These are phyloP conservation scores for Batillaria attramentaria DNA, from an alignment of 1,140 invertebrate genomes.

Conservation along the genomic window DNA sequence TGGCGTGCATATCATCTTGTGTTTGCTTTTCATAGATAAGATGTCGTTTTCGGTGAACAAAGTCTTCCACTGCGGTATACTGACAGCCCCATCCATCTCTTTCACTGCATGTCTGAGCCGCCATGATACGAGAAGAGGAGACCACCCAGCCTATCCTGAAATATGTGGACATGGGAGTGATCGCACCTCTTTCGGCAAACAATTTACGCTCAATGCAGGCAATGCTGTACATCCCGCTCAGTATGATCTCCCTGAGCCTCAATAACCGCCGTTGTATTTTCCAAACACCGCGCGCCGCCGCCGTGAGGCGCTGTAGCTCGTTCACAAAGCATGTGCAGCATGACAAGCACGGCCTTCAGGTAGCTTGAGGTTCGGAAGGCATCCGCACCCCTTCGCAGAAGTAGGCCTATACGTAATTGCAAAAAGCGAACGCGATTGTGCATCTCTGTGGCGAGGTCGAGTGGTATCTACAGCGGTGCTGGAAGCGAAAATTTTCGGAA, in stretches of 20 bases:
- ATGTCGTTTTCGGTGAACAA: too few species aligned
- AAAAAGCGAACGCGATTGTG: background rate
- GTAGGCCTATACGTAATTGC: background rate
- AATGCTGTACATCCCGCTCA: background rate
- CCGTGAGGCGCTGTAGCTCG: background rate
- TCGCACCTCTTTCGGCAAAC: constrained; percentile 6
- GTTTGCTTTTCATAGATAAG: too few species aligned
- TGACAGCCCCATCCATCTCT: too few species aligned
- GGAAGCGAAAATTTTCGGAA: background rate
- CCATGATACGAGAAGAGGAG: too few species aligned
- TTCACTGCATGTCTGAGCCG: too few species aligned
- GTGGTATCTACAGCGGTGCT: background rate
- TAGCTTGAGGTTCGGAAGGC: too few species aligned
- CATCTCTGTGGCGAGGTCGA: background rate
- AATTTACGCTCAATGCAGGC: constrained; percentile 4
- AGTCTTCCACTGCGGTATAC: too few species aligned
- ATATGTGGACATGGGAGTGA: background rate
- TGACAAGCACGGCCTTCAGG: background rate
- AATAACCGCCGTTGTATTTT: background rate
- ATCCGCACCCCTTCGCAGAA: too few species aligned
- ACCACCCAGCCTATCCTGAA: background rate
- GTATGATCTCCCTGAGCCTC: background rate
- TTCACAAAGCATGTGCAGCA: constrained; percentile 1
- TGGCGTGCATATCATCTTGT: too few species aligned
- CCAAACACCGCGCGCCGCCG: background rate